Evolutionary conservation across 2,113 vertebrate species (phyloP).

Genomic region (Lamprologus ornatipinnis): DNA sequence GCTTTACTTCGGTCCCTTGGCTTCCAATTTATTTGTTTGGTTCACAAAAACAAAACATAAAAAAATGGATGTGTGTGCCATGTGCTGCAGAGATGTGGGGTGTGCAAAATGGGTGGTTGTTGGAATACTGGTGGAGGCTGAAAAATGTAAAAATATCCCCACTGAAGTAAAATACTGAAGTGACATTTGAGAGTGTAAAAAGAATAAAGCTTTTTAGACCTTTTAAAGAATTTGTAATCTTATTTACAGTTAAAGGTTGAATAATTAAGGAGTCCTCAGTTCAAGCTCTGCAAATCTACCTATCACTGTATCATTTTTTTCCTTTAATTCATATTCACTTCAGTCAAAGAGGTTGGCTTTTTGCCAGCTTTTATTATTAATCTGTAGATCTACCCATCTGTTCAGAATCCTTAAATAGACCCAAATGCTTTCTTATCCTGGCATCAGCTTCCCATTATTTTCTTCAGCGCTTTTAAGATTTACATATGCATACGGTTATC

Average conservation of each 20-base stretch:
- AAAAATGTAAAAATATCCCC: not conserved
- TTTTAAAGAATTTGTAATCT: not conserved
- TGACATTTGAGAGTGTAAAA: not conserved
- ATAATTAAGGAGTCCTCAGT: not conserved
- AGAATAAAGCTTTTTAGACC: not conserved
- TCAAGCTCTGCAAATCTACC: not conserved
- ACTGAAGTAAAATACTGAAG: not conserved
- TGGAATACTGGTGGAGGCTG: accelerated
- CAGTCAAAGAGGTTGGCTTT: not conserved
- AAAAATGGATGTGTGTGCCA: not conserved
- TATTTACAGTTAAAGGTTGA: not conserved
- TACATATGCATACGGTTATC: not conserved
- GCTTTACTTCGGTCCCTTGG: not conserved
- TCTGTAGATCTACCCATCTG: not conserved
- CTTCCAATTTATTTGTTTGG: not conserved
- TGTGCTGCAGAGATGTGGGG: not conserved
- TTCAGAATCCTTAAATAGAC: not conserved
- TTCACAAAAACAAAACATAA: not conserved
- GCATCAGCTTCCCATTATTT: not conserved
- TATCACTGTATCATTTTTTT: not conserved
- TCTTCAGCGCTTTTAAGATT: not conserved
- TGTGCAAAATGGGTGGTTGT: not conserved
- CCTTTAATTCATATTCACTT: not conserved
- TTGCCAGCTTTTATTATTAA: not conserved
- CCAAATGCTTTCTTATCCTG: not conserved